Conservation (phyloP, 2,888 invertebrate species). For the Metellina segmentata region DNA sequence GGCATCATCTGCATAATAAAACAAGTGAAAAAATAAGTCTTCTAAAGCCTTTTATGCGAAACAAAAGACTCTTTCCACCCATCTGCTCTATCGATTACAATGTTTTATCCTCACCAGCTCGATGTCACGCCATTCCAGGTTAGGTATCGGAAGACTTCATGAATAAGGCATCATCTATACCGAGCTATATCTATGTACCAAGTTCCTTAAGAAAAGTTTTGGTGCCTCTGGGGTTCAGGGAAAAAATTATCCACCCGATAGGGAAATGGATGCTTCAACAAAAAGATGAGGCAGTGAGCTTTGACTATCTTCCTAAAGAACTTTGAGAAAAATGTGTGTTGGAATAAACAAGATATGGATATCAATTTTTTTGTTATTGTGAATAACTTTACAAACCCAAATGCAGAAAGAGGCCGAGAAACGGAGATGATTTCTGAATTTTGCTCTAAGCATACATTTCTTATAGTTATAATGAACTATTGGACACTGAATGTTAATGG, state of each 20-base stretch:
- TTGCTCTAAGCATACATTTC: background rate
- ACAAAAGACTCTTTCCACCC: conserved; percentile 19
- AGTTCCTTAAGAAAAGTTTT: conserved; percentile 18
- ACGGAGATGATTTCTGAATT: background rate
- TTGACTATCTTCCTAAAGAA: conserved; percentile 11
- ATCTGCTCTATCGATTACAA: conserved; percentile 33
- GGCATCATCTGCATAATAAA: conserved; percentile 18
- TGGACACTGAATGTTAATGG: too few relatives aligned
- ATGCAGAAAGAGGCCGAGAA: background rate
- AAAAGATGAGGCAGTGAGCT: background rate
- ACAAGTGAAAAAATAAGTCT: background rate
- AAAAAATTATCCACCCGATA: conserved; percentile 26
- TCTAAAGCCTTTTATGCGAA: conserved; percentile 26
- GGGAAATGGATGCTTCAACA: conserved; percentile 24
- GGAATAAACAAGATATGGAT: background rate
- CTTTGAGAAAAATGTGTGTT: background rate
- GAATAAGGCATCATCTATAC: conserved; percentile 47
- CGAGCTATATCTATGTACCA: conserved; percentile 14
- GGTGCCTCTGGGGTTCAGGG: background rate
- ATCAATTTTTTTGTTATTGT: background rate
- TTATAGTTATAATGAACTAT: too few relatives aligned
- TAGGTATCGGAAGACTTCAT: conserved; percentile 33
- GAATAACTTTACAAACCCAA: background rate
- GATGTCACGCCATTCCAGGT: conserved; percentile 22
- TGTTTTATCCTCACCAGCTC: background rate